Conservation (phyloP, 2,797 vertebrate genomes). For the Danionella dracula region DNA sequence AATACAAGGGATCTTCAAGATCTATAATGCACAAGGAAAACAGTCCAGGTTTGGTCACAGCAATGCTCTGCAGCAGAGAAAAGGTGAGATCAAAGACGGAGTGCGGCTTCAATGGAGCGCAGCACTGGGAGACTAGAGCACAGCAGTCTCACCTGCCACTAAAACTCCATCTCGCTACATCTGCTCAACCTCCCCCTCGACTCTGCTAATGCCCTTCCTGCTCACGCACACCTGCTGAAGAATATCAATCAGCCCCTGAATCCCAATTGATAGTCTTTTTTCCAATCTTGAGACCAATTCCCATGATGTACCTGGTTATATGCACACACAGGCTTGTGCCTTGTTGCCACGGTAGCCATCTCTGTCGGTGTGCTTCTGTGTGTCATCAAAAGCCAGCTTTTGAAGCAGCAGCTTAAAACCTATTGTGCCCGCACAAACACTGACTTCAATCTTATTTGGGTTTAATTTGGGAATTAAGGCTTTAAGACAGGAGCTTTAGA, state of each 20-base stretch:
- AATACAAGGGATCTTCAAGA: conserved; percentile 44
- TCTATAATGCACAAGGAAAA: conserved; percentile 15
- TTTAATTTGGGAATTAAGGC: conserved; percentile 21
- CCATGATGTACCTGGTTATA: conserved; percentile 27
- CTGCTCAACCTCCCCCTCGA: conserved; percentile 17
- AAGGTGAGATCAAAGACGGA: conserved; percentile 15
- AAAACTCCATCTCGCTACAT: conserved; percentile 24
- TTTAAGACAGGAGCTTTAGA: conserved; percentile 6
- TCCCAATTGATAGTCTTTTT: conserved; percentile 55
- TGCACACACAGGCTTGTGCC: not conserved
- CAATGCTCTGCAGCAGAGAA: conserved; percentile 1
- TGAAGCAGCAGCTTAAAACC: not conserved
- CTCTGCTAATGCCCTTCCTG: conserved; percentile 29
- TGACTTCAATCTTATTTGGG: conserved; percentile 18
- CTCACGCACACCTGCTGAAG: conserved; percentile 36
- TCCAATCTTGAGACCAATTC: conserved; percentile 20
- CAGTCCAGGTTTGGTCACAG: conserved; percentile 12
- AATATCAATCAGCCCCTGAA: conserved; percentile 68
- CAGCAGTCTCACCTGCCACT: conserved; percentile 38
- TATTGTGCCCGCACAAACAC: conserved; percentile 15
- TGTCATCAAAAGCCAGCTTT: conserved; percentile 1
- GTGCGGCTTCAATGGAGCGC: conserved; percentile 30
- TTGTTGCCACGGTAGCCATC: conserved; percentile 22
- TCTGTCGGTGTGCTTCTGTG: not conserved
- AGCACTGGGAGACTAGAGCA: conserved; percentile 29